A percentile compares a stretch with the other conserved stretches of the same genome.
These are phyloP conservation scores for Varroa destructor DNA, from an alignment of 1,140 invertebrate genomes.

Conservation along the genomic window DNA sequence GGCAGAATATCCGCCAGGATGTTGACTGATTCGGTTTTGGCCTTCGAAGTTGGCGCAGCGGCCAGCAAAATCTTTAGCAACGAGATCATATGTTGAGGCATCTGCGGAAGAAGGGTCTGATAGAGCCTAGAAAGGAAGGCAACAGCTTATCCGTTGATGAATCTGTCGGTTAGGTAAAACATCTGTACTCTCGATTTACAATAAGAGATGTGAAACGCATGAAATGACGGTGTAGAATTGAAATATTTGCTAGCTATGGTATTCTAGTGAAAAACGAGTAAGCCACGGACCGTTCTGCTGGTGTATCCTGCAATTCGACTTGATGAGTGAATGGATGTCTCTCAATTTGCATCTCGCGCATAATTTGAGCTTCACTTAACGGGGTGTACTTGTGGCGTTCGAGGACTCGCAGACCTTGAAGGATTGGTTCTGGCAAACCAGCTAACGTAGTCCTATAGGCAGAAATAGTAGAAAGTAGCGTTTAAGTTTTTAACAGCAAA, in stretches of 20 bases:
- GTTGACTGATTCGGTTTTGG: slow-evolving; percentile 95
- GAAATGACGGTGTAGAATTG: too few species aligned
- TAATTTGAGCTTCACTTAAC: slow-evolving; percentile 45
- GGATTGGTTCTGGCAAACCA: slow-evolving; percentile 82
- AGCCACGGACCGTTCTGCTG: not conserved
- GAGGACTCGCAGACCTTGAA: slow-evolving; percentile 79
- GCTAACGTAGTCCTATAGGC: slow-evolving; percentile 62
- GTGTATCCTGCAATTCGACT: slow-evolving; percentile 28
- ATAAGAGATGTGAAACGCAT: too few species aligned
- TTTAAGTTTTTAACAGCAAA: too few species aligned
- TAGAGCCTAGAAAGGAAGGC: slow-evolving; percentile 53
- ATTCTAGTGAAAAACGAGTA: too few species aligned
- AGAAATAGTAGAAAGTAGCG: not conserved
- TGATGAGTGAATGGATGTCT: slow-evolving; percentile 45
- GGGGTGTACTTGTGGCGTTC: slow-evolving; percentile 52
- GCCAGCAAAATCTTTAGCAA: slow-evolving; percentile 90
- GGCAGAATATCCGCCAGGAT: slow-evolving; percentile 93
- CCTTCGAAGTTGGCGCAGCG: slow-evolving; percentile 90
- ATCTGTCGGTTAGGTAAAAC: not conserved
- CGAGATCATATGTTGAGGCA: slow-evolving; percentile 94
- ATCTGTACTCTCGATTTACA: not conserved
- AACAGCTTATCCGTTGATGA: not conserved
- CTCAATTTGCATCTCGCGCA: slow-evolving; percentile 45
- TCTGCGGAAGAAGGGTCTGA: slow-evolving; percentile 73
- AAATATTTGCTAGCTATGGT: not conserved